Base-by-base conservation (phyloP, 1,140 invertebrate species). In the Cephus cinctus region DNA sequence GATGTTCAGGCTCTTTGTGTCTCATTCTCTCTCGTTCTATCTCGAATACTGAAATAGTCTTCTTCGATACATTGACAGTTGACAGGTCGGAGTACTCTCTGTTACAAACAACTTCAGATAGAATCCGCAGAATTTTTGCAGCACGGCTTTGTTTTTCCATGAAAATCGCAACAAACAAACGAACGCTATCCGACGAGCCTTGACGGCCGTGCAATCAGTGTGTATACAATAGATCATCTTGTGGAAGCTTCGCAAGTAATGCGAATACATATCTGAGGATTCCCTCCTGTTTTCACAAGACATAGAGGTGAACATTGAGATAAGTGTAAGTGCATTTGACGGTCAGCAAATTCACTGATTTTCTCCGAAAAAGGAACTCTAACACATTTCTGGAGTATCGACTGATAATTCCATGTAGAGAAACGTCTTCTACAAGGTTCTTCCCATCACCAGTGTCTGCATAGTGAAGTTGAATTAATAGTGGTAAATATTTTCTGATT, bases 61-160 rank as follows among this genome's bases (percentile, higher is more conserved):
- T 18, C 4, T 36, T 36, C 34, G 34, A 36, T 36, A 36, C 14
- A 36, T 36, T 36, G 34, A 36, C 34, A 36, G 34, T 8, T 36
- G 2, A 18, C 9, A 8, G 3, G 8, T 14, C 34, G 15, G 19
- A 30, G 9, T 1, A 14, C 14, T 18, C 14, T 18, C 5, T 8
- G 19, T 18, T 36, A 15, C 34, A 36, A 9, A 18, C 34, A 15
- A 8, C 9, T 11, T 9, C 14, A 4, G 19, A 18, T 11, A 15
- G 9, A 15, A 14, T 1, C 19, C 19, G 34, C 34, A 32, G n/a
- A 41, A 34, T 46, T 23, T 35, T 36, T 36, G 20, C 34, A 35
- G 32, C 43, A 35, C 27, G 23, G 47, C 47, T 49, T 49, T 49
- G 47, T 49, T 49, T 49, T 49, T 47, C 46, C 31, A 43, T 23